Conservation (phyloP, 2,113 vertebrate genomes). For the Marmota flaviventris region DNA sequence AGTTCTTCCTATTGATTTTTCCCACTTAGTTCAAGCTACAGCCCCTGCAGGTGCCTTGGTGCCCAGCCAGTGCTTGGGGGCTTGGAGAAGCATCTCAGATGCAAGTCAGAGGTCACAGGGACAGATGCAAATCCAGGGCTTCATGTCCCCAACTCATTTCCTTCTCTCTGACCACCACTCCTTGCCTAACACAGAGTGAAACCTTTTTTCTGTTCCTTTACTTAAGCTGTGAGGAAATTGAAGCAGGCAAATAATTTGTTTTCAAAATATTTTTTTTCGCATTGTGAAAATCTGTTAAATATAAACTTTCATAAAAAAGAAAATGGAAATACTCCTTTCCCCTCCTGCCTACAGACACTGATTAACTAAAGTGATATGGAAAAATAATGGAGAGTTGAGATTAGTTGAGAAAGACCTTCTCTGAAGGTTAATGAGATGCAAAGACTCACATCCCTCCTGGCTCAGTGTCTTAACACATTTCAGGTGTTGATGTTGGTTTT, state of each 20-base stretch:
- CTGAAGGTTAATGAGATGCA: not conserved
- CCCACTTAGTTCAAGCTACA: too few species aligned
- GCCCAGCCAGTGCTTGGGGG: too few species aligned
- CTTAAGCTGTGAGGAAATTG: not conserved
- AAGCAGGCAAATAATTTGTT: not conserved
- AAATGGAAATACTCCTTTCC: too few species aligned
- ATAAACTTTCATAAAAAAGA: too few species aligned
- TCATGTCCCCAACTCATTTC: rapidly evolving
- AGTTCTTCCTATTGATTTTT: too few species aligned
- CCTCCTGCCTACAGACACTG: not conserved
- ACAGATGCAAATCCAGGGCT: not conserved
- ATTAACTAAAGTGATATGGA: not conserved
- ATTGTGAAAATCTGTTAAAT: too few species aligned
- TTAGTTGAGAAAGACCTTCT: not conserved
- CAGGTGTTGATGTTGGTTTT: not conserved
- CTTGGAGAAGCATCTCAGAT: too few species aligned
- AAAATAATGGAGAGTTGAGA: not conserved
- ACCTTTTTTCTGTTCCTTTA: not conserved
- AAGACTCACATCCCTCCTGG: not conserved
- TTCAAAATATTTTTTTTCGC: too few species aligned
- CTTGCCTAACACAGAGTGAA: not conserved
- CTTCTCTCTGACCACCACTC: not conserved
- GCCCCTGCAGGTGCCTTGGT: too few species aligned
- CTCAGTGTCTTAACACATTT: not conserved
- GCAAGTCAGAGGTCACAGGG: too few species aligned